Evolutionary conservation across 2,888 invertebrate genomes (phyloP).

Genomic region (Doris montereyensis): DNA sequence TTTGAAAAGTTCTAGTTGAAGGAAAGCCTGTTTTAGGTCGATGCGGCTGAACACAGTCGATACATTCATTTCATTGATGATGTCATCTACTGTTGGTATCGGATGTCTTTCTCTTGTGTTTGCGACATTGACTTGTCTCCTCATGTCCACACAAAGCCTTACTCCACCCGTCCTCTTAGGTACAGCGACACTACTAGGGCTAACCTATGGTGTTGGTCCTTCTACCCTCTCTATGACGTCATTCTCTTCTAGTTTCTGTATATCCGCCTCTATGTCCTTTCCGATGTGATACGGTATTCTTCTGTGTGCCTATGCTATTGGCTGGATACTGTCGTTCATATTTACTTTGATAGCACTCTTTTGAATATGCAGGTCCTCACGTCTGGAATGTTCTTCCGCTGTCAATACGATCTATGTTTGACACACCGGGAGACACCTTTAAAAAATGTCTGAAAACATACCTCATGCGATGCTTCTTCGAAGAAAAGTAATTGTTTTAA

Average conservation of each 20-base stretch:
- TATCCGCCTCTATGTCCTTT: constrained; percentile 44
- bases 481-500: too few species aligned
- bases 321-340: constrained; percentile 45
- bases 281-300: constrained; percentile 42
- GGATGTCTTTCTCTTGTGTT: constrained; percentile 48
- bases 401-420: too few species aligned
- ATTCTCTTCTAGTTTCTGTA: constrained; percentile 43
- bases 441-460: too few species aligned
- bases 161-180: constrained; percentile 45
- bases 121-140: constrained; percentile 50
- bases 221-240: constrained; percentile 50
- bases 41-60: constrained; percentile 48
- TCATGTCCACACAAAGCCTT: constrained; percentile 47
- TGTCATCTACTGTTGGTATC: constrained; percentile 43
- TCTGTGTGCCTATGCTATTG: constrained; percentile 40
- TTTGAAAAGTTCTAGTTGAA: constrained; percentile 49
- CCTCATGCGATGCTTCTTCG: too few species aligned
- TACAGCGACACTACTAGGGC: constrained; percentile 44
- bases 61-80: constrained; percentile 29
- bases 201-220: constrained; percentile 50
- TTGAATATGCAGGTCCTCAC: too few species aligned
- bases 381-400: too few species aligned
- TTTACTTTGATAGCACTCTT: too few species aligned
- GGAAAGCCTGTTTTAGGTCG: constrained; percentile 50
- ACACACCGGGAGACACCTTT: too few species aligned